Conservation (phyloP, 2,888 invertebrate genomes). For the Oscheius sp. region DNA sequence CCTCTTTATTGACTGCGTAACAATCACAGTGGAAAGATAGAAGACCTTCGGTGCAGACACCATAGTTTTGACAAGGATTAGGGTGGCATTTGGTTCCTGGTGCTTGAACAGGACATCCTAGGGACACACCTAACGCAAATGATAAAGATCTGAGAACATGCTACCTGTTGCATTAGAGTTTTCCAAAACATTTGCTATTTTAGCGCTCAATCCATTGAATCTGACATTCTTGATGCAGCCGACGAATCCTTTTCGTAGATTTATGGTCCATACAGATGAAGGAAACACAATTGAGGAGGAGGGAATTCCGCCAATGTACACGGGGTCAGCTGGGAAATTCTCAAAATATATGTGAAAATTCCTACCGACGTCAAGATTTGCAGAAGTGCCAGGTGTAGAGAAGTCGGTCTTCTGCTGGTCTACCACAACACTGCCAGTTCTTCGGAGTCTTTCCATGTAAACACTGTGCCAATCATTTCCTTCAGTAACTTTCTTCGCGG, state of each 20-base stretch:
- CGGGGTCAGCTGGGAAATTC: slow-evolving; percentile 56
- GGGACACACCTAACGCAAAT: slow-evolving; percentile 46
- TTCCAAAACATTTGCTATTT: slow-evolving; percentile 65
- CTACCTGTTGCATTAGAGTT: slow-evolving; percentile 50
- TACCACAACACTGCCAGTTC: slow-evolving; percentile 67
- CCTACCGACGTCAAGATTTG: slow-evolving; percentile 69
- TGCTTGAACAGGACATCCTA: slow-evolving; percentile 56
- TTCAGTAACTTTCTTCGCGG: slow-evolving; percentile 33
- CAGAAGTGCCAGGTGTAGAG: slow-evolving; percentile 70
- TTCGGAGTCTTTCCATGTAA: slow-evolving; percentile 65
- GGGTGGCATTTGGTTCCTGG: slow-evolving; percentile 55
- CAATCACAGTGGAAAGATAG: slow-evolving; percentile 67
- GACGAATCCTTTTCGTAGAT: slow-evolving; percentile 60
- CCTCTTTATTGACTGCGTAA: slow-evolving; percentile 63
- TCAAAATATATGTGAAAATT: background rate
- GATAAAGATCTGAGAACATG: too few species aligned
- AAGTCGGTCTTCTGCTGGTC: slow-evolving; percentile 71
- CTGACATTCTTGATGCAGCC: slow-evolving; percentile 72
- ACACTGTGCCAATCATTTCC: slow-evolving; percentile 69
- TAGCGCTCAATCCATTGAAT: slow-evolving; percentile 70
- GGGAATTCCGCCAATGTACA: slow-evolving; percentile 62
- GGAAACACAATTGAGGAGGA: slow-evolving; percentile 49
- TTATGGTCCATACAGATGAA: slow-evolving; percentile 56
- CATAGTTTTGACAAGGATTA: slow-evolving; percentile 68
- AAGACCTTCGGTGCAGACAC: slow-evolving; percentile 52